Evolutionary conservation across 1,140 invertebrate genomes (phyloP), one percentile per base, ranked within the genome.

Genomic region (Drosophila serrata): DNA sequence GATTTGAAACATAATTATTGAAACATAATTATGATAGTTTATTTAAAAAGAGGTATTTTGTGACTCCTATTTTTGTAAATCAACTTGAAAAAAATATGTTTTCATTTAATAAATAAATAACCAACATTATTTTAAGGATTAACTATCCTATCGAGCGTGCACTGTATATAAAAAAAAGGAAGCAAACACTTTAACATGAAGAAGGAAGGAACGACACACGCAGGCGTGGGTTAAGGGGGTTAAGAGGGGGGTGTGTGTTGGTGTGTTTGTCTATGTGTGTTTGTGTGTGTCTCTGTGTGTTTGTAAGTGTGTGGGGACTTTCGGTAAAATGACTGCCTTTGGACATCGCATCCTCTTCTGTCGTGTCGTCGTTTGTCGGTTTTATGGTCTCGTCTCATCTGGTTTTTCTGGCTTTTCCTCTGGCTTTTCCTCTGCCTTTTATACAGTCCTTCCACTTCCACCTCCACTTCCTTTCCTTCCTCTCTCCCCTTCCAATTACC

Each of bases 281-380:
- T 2, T 15, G 19, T 17, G 43, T 19, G 22, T 27, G 42, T 27
- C 7, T 15, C 22, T 4, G 45, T 27, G 3, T 27, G 22, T 15
- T 22, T 4, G 22, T 27, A 1, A 9, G 27, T 19, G 45, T 19
- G 24, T 27, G 42, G 58, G 24, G 35, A 15, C 35, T 65, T 51
- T 64, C 13, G 15, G 58, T 24, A 33, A 43, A 29, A 49, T 29
- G 43, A 65, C 45, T 68, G 60, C 60, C 27, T 42, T 65, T 65
- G 64, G 60, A 68, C 64, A 65, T 68, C 59, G 64, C 61, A 65
- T 68, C 64, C 64, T 68, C 48, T 42, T 42, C 40, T 53, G 31
- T 68, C 60, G 64, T 68, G 73, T 57, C 49, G 75, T 74, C 58
- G 72, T 51, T 61, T 73, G 72, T 75, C 49, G 60, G 74, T 77